Base-by-base conservation (phyloP, 2,888 invertebrate species). In the Leptinotarsa rubiginosa region DNA sequence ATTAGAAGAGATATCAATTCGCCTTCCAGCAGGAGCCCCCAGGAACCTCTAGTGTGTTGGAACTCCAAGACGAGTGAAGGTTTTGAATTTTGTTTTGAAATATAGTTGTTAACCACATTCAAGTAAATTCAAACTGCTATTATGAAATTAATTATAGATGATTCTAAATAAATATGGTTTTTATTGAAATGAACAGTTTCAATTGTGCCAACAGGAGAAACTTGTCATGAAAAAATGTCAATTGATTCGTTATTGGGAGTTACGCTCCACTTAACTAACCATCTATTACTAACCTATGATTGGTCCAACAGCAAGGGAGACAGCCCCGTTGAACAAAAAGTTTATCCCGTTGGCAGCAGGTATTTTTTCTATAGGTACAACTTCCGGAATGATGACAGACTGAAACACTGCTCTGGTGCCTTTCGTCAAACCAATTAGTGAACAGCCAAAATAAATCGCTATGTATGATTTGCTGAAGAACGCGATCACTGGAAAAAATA, bases 361-460 rank as follows among this genome's bases (percentile, higher is more conserved):
- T 31, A 87, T 77, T 74, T 85, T 87, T n/a, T 87, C 87, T 49
- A 86, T 75, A 15, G 81, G 79, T 7, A 88, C 85, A 70, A 83
- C 84, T 70, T 85, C 85, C 10, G 88, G 88, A 59, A 88, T 83
- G 67, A 88, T 86, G 22, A 88, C 81, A 0, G 88, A 87, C 77
- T 88, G 87, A 75, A 85, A 88, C 4, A 88, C 88, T 15, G 88
- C 87, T 75, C 87, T 86, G 18, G 82, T 80, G 1, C 88, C 88
- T 83, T 88, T 88, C 2, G 87, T 84, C 41, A 87, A 75, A 13
- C 88, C 88, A n/a, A 88, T 75, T 10, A 87, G 73, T 3, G 82
- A 79, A 5, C 83, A 79, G 47, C 83, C 80, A 4, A 78, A 54
- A 52, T 84, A 83, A 41, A 87, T 84, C 2, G 81, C 54, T 1